phyloP scores from a whole-genome alignment of 2,113 vertebrate species.

The Cheirogaleus medius region DNA sequence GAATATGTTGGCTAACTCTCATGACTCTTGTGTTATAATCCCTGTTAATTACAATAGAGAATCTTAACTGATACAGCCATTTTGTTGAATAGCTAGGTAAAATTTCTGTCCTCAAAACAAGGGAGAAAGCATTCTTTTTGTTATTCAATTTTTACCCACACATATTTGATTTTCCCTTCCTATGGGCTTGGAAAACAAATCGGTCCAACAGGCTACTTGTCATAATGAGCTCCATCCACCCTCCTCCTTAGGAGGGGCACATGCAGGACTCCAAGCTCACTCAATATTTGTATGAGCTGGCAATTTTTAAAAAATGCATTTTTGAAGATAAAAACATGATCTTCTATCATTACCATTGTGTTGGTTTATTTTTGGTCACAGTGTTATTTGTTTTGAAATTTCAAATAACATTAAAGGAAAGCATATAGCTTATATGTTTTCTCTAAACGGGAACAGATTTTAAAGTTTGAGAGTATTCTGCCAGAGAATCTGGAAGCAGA shows the following conservation, averaged over 20 bases:
- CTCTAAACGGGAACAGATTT: neutral
- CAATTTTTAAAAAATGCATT: neutral
- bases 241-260: neutral
- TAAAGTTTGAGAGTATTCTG: neutral
- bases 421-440: neutral
- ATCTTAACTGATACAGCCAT: no score
- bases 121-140: neutral
- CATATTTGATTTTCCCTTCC: neutral
- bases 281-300: neutral
- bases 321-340: neutral
- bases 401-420: neutral
- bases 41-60: neutral
- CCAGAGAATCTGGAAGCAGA: neutral
- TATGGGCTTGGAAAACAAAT: neutral
- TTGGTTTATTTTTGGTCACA: neutral
- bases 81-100: neutral
- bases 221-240: rapidly evolving
- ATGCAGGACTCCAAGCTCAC: neutral
- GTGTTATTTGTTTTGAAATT: conserved; percentile 13
- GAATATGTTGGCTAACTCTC: neutral
- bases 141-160: neutral
- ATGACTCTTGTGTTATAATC: neutral
- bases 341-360: neutral
- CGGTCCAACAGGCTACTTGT: neutral
- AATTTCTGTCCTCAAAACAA: neutral